Evolutionary conservation across 2,888 invertebrate genomes (phyloP).

Genomic region (Drosophila quasianomalipes): DNA sequence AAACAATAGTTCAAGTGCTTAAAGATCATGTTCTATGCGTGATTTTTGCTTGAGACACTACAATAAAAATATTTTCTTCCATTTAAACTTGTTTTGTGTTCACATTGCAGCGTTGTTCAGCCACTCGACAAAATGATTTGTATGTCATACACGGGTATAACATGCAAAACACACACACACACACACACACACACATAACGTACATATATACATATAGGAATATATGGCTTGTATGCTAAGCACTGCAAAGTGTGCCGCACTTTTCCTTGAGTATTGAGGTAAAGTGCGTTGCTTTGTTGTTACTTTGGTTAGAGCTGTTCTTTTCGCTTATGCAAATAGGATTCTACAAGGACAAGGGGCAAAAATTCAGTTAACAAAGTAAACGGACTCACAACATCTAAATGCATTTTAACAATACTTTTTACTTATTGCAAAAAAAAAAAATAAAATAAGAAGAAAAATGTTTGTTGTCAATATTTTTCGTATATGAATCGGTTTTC

Average conservation of each 20-base stretch:
- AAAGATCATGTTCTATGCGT: slow-evolving; percentile 10
- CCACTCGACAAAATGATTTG: slow-evolving; percentile 74
- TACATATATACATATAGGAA: neutral
- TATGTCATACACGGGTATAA: slow-evolving; percentile 62
- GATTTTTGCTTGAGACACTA: slow-evolving; percentile 7
- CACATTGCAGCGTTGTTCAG: slow-evolving; percentile 43
- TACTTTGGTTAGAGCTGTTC: slow-evolving; percentile 52
- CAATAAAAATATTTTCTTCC: slow-evolving; percentile 40
- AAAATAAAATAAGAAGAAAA: neutral
- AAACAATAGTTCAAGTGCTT: slow-evolving; percentile 9
- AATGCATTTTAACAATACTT: slow-evolving; percentile 14
- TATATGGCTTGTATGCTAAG: slow-evolving; percentile 48
- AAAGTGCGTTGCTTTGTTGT: slow-evolving; percentile 69
- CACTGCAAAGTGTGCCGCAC: slow-evolving; percentile 72
- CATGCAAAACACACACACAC: slow-evolving; percentile 9
- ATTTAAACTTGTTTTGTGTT: slow-evolving; percentile 40
- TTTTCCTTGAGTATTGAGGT: slow-evolving; percentile 73
- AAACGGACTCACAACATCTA: slow-evolving; percentile 14
- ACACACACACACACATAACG: neutral
- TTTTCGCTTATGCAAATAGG: slow-evolving; percentile 72
- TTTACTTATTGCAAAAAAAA: neutral
- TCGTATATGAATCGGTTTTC: neutral
- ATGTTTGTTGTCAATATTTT: neutral
- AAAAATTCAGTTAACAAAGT: slow-evolving; percentile 32
- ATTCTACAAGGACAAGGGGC: slow-evolving; percentile 69